Base-by-base conservation (phyloP, 1,140 invertebrate species). In the Vanessa atalanta region DNA sequence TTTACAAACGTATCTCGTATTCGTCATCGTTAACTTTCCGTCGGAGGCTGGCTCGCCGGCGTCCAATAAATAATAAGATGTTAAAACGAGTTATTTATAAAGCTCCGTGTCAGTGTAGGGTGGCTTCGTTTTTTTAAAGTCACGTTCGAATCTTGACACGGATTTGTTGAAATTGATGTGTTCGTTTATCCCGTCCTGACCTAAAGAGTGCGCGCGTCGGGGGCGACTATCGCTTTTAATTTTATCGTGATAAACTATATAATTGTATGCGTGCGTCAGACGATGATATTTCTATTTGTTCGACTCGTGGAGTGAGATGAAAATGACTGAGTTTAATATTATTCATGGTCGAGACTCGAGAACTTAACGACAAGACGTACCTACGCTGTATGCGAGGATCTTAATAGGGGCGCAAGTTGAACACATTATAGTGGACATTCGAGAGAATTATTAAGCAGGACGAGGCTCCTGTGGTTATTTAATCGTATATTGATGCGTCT, bases 1-100 rank as follows among this genome's bases (percentile, higher is more conserved):
- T 87, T 86, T 84, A 89, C 85, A 84, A 88, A 86, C 84, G 83
- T 89, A 90, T 87, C 85, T 89, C 83, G 82, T 89, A 90, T 92
- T 90, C 90, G 88, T 92, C 90, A 92, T 92, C 90, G 90, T 92
- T 92, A 92, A 75, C 65, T 73, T 76, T 15, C 57, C 57, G 78
- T 77, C 83, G 78, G 81, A 83, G 81, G 80, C 82, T 78, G 82
- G 79, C 61, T 65, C 53, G 50, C 47, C 51, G 73, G 63, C 73
- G 43, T 55, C 73, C 73, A 75, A 71, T 75, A 75, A 75, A 75
- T 75, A 75, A 75, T 71, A 67, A 70, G 26, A 71, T 61, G 70
- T 65, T 79, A 71, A 63, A 75, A 75, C 70, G 65, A 70, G 73
- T 75, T 78, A 78, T 78, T 78, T 72, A 75, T 75, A 73, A 70